These are phyloP conservation scores for Cricetomys ansorgei DNA, from an alignment of 2,113 vertebrate genomes.

Conservation along the genomic window DNA sequence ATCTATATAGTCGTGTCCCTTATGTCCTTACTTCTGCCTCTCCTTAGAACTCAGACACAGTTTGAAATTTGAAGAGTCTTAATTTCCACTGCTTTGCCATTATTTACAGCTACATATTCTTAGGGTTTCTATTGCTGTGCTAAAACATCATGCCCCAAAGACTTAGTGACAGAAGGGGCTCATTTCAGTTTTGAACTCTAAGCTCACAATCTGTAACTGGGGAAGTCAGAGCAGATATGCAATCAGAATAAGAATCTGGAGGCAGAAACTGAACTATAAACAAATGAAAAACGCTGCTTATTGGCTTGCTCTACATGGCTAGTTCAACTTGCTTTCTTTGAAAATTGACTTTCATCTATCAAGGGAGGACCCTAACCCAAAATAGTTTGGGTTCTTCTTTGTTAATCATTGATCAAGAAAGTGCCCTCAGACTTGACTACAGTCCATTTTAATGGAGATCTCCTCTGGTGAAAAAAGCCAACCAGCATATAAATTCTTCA, in stretches of 20 bases:
- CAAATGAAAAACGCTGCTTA: too few species aligned
- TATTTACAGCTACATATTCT: not conserved
- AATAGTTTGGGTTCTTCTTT: not conserved
- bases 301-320: not conserved
- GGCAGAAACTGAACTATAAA: not conserved
- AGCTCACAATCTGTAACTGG: not conserved
- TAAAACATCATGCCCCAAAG: not conserved
- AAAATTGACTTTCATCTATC: not conserved
- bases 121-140: not conserved
- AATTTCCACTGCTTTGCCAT: not conserved
- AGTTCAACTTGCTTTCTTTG: not conserved
- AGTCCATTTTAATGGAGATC: not conserved
- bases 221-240: not conserved
- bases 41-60: not conserved
- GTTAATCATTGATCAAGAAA: not conserved
- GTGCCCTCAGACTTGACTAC: not conserved
- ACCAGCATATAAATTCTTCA: not conserved
- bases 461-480: not conserved
- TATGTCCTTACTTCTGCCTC: not conserved
- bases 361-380: not conserved
- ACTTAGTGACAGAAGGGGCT: not conserved
- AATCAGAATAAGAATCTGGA: not conserved
- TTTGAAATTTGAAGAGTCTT: not conserved
- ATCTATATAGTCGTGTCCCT: not conserved
- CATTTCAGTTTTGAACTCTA: not conserved